Evolutionary conservation across 2,888 invertebrate genomes (phyloP), one percentile per base, ranked within the genome.

Genomic region (Ornithoptera priamus): DNA sequence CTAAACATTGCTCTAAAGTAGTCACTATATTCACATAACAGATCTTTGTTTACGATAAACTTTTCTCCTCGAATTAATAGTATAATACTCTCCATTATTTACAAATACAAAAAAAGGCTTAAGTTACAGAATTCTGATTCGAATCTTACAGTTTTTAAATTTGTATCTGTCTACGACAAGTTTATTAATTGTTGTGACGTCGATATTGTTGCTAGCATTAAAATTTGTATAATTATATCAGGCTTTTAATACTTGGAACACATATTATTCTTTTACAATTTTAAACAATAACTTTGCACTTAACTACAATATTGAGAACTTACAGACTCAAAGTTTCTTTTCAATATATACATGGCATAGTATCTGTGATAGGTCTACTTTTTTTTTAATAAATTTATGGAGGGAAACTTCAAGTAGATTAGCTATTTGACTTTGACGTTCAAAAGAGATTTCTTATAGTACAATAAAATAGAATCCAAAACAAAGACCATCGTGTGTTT

Each of bases 1-100:
- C 89, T 90, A 73, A 92, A 92, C 92, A 92, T 92, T 24, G 92
- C 92, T 12, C 83, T 79, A 76, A 92, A 92, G 81, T 92, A 92
- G 77, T 92, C 91, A 75, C 92, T 92, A 67, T 87, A 77, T 78
- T 89, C 85, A 74, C 82, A 83, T 12, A 92, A 78, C 57, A 82
- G 67, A 67, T 82, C 78, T 75, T 87, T 91, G 62, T 81, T 84
- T 4, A 81, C 86, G 72, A 74, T 81, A 72, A 92, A 90, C 68
- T 77, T 72, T 77, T 85, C 75, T 6, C 78, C 82, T 2, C 85
- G 84, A 39, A 92, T 83, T 39, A 79, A 59, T 67, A 92, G 76
- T 18, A 76, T 74, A 67, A 92, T 76, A 75, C 85, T 82, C 67
- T 75, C 78, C 78, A 80, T 81, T 50, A 75, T 80, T 59, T n/a